Conservation (phyloP, 1,140 invertebrate genomes). For the Drosophila nannoptera region DNA sequence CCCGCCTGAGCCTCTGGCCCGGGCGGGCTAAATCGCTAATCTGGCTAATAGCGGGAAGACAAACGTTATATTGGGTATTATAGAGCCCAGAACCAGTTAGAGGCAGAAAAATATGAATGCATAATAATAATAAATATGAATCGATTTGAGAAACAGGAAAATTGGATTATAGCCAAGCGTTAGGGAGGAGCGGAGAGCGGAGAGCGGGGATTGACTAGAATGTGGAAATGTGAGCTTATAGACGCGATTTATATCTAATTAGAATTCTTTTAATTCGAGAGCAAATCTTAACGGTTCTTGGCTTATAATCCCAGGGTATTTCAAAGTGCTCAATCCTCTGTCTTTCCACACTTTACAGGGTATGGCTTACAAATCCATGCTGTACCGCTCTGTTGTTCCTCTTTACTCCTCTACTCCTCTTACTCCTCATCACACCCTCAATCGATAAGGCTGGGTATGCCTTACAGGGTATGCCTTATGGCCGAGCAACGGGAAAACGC, state of each 20-base stretch:
- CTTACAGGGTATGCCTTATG: not conserved
- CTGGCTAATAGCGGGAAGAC: slow-evolving; percentile 15
- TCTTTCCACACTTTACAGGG: slow-evolving; percentile 1
- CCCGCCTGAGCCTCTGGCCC: too few relatives aligned
- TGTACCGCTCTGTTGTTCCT: too few relatives aligned
- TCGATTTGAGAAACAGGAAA: not conserved
- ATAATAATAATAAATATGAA: slow-evolving; percentile 5
- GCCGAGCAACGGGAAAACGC: slow-evolving; percentile 39
- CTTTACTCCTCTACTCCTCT: too few relatives aligned
- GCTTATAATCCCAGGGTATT: too few relatives aligned
- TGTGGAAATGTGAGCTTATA: not conserved
- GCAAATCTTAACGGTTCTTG: too few relatives aligned
- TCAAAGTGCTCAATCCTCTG: too few relatives aligned
- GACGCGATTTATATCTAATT: not conserved
- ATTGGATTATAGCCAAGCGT: not conserved
- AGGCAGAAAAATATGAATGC: too few relatives aligned
- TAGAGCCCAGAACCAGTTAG: slow-evolving; percentile 3
- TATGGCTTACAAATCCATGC: not conserved
- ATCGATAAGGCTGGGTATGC: too few relatives aligned
- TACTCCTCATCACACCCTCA: too few relatives aligned
- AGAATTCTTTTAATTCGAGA: not conserved
- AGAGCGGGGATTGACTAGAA: too few relatives aligned
- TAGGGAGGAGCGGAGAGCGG: too few relatives aligned
- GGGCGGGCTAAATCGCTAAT: slow-evolving; percentile 24
- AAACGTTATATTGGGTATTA: not conserved